A percentile compares a stretch with the other conserved stretches of the same genome.
Conservation (phyloP, 2,113 vertebrate species). For the Tetraodon nigroviridis region DNA sequence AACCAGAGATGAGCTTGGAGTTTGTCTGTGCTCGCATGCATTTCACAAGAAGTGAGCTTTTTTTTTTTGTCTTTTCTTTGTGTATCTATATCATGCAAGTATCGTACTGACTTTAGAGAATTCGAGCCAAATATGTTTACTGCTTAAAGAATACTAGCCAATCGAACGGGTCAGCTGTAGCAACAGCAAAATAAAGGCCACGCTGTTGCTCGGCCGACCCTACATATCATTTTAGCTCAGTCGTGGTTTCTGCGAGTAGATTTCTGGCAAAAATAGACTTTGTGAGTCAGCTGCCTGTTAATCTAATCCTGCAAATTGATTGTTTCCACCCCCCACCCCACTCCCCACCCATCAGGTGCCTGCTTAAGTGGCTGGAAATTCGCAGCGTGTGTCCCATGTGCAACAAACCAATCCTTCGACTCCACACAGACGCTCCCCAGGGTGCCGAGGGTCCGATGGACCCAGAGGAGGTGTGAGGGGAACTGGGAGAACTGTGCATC, state of each 20-base stretch:
- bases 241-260: too few species aligned
- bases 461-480: slow-evolving; percentile 74
- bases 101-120: background rate
- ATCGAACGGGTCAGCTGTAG: too few species aligned
- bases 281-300: background rate
- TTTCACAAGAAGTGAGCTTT: slow-evolving; percentile 83
- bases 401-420: slow-evolving; percentile 78
- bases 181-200: too few species aligned
- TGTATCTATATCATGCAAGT: background rate
- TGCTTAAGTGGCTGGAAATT: slow-evolving; percentile 82
- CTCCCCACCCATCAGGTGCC: slow-evolving; percentile 71
- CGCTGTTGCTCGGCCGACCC: too few species aligned
- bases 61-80: too few species aligned
- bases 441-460: slow-evolving; percentile 72
- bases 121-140: too few species aligned
- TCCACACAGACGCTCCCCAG: slow-evolving; percentile 68
- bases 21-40: slow-evolving; percentile 79
- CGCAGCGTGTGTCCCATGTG: slow-evolving; percentile 82
- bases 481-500: slow-evolving; percentile 1
- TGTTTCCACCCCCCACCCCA: background rate
- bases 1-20: slow-evolving; percentile 78
- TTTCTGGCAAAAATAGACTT: too few species aligned
- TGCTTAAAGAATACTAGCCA: too few species aligned
- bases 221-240: too few species aligned
- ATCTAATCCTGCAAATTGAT: background rate